phyloP scores from a whole-genome alignment of 2,888 invertebrate species.

The Rhaphigaster nebulosa region DNA sequence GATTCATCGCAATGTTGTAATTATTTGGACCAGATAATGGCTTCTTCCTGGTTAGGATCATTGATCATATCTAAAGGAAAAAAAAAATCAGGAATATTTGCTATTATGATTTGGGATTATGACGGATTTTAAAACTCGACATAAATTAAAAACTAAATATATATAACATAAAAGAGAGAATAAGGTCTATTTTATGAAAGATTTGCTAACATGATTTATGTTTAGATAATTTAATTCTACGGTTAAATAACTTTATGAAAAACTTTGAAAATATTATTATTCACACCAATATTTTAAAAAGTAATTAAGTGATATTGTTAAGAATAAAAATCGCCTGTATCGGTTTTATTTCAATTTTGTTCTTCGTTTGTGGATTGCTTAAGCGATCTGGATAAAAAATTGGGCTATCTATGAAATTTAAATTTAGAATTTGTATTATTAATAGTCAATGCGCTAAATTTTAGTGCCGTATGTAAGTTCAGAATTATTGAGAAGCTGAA shows the following conservation, averaged over 20 bases:
- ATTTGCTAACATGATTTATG: too few species aligned
- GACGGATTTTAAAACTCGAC: too few species aligned
- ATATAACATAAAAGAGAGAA: too few species aligned
- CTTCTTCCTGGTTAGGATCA: neutral
- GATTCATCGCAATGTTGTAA: neutral
- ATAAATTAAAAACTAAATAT: too few species aligned
- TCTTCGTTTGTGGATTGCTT: neutral
- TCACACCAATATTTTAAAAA: neutral
- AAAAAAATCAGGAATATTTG: too few species aligned
- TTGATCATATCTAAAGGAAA: too few species aligned
- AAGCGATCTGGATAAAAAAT: neutral
- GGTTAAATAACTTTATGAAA: too few species aligned
- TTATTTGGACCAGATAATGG: neutral
- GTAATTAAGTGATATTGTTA: neutral
- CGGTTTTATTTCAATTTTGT: neutral
- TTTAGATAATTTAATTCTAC: too few species aligned
- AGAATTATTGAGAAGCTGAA: neutral
- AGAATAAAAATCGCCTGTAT: neutral
- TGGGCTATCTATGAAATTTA: neutral
- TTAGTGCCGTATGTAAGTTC: neutral
- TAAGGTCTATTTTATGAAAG: too few species aligned
- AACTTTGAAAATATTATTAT: too few species aligned
- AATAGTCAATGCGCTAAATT: neutral
- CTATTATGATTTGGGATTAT: too few species aligned
- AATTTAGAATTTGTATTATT: neutral